These are phyloP conservation scores for Aegotheles bennettii DNA, from an alignment of 2,113 vertebrate genomes.

Conservation along the genomic window DNA sequence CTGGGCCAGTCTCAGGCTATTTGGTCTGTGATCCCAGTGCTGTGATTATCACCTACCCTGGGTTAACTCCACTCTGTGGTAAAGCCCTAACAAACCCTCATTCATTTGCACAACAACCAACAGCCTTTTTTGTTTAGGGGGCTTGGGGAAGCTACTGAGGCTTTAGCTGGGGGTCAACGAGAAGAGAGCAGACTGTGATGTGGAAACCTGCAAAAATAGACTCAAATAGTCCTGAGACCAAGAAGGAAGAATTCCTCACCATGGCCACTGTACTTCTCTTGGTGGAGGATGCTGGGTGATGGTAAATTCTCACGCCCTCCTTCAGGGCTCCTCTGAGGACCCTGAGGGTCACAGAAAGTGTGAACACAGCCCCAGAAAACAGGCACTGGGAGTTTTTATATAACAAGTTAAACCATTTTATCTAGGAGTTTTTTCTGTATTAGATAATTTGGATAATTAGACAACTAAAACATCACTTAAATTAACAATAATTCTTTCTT, in stretches of 20 bases:
- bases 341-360: not conserved
- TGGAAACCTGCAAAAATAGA: not conserved
- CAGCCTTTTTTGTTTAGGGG: not conserved
- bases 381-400: not conserved
- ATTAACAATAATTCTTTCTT: not conserved
- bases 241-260: not conserved
- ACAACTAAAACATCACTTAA: not conserved
- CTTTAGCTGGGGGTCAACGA: not conserved
- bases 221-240: not conserved
- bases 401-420: not conserved
- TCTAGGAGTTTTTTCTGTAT: not conserved
- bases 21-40: not conserved
- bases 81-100: not conserved
- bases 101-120: not conserved
- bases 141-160: not conserved
- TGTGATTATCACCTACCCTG: not conserved
- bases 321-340: not conserved
- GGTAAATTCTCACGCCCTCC: not conserved
- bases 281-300: not conserved
- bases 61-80: not conserved
- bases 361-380: not conserved
- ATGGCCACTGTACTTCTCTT: not conserved
- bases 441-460: not conserved
- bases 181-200: not conserved
- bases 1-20: not conserved